Conservation (phyloP, 2,113 vertebrate species). For the Mandrillus leucophaeus region DNA sequence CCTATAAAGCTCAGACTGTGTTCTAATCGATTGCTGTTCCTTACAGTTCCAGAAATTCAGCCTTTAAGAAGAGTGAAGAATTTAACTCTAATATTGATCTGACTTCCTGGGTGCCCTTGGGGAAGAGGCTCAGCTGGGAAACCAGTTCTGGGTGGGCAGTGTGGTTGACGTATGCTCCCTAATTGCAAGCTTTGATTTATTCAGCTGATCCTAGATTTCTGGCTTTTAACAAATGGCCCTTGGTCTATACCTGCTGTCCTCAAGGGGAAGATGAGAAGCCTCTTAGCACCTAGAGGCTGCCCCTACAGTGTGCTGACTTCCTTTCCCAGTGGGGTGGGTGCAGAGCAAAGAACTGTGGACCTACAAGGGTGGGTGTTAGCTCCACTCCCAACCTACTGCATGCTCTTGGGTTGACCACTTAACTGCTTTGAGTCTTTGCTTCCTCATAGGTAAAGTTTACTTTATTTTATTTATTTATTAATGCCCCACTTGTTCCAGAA, state of each 20-base stretch:
- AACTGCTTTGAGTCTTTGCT: constrained; percentile 8
- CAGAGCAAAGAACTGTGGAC: neutral
- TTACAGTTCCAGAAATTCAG: neutral
- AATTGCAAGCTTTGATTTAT: constrained; percentile 45
- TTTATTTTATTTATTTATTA: constrained; percentile 76
- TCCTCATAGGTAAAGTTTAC: constrained; percentile 66
- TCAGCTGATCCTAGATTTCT: constrained; percentile 44
- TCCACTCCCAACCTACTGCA: neutral
- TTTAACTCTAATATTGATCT: constrained; percentile 46
- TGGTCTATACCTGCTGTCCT: neutral
- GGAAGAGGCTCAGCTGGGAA: constrained; percentile 14
- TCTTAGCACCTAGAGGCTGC: neutral
- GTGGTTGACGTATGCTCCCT: neutral
- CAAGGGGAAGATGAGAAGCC: neutral
- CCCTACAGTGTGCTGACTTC: neutral
- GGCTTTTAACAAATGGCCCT: constrained; percentile 37
- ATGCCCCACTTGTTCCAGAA: constrained; percentile 61
- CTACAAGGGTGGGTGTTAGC: neutral
- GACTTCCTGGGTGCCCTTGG: neutral
- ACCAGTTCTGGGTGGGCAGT: neutral
- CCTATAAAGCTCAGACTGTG: neutral
- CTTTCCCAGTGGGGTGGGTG: neutral
- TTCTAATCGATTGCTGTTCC: neutral
- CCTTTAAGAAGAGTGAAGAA: constrained; percentile 24
- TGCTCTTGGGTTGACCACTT: neutral